phyloP scores from a whole-genome alignment of 53 echinoderm and acorn worm genomes.

The Apostichopus leukothele region DNA sequence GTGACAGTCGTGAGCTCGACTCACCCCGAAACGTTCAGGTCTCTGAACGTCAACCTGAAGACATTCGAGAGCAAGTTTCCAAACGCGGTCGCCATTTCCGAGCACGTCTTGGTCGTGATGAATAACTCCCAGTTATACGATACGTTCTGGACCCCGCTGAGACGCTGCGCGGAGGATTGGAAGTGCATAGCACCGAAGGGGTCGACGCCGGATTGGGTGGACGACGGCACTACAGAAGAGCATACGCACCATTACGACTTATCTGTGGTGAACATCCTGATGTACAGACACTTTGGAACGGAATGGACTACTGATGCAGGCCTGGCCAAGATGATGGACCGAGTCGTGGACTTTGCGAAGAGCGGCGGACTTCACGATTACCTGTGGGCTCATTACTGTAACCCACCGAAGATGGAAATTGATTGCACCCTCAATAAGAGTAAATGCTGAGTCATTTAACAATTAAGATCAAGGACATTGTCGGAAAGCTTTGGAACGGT shows the following conservation, averaged over 20 bases:
- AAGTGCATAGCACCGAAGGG: conserved; percentile 82
- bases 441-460: conserved; percentile 53
- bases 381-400: conserved; percentile 95
- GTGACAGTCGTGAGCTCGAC: conserved; percentile 57
- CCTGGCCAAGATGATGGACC: conserved; percentile 55
- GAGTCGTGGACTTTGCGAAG: conserved; percentile 59
- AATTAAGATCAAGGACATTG: too few species aligned
- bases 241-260: conserved; percentile 82
- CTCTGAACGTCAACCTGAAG: conserved; percentile 40
- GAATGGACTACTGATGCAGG: conserved; percentile 56
- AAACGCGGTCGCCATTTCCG: conserved; percentile 54
- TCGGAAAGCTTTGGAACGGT: too few species aligned
- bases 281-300: conserved; percentile 64
- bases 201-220: conserved; percentile 42
- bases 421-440: conserved; percentile 68
- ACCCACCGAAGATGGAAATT: conserved; percentile 86
- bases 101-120: conserved; percentile 63
- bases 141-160: conserved; percentile 69
- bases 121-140: conserved; percentile 63
- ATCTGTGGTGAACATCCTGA: conserved; percentile 65
- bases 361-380: conserved; percentile 69
- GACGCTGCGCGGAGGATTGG: conserved; percentile 59
- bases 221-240: conserved; percentile 34
- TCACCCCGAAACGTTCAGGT: conserved; percentile 66
- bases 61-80: conserved; percentile 60